Evolutionary conservation across 2,888 invertebrate species (phyloP).

Genomic region (Patella pellucida): DNA sequence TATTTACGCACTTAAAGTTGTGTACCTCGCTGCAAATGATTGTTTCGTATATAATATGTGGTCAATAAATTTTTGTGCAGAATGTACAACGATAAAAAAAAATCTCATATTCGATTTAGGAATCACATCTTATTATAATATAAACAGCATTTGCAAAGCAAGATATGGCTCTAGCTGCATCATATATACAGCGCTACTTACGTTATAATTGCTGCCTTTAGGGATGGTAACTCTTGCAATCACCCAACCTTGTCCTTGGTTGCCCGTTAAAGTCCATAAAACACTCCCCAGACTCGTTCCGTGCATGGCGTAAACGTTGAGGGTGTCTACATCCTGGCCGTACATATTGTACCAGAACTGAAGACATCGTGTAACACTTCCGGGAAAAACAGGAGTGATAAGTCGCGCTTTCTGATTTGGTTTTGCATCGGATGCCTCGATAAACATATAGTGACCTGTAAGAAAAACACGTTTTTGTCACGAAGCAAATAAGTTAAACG

Average conservation of each 20-base stretch:
- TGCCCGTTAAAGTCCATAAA: constrained; percentile 38
- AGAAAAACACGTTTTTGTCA: constrained; percentile 5
- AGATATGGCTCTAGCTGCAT: constrained; percentile 42
- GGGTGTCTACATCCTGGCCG: constrained; percentile 49
- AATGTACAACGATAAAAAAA: no score
- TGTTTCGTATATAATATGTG: no score
- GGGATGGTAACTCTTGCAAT: constrained; percentile 46
- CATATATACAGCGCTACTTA: constrained; percentile 55
- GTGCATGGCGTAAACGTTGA: constrained; percentile 43
- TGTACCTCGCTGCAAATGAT: no score
- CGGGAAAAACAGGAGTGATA: constrained; percentile 42
- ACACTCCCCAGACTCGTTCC: constrained; percentile 22
- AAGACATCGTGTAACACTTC: constrained; percentile 44
- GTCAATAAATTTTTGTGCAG: no score
- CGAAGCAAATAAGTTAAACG: no score
- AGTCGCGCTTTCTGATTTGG: constrained; percentile 46
- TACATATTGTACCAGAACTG: constrained; percentile 63
- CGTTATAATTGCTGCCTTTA: constrained; percentile 23
- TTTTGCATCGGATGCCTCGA: constrained; percentile 72
- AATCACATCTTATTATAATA: no score
- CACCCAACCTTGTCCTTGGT: constrained; percentile 49
- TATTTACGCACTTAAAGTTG: no score
- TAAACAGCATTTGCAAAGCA: no score
- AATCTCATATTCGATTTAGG: no score
- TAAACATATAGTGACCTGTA: constrained; percentile 73